Base-by-base conservation (phyloP, 2,888 invertebrate species). In the Eupithecia centaureata region DNA sequence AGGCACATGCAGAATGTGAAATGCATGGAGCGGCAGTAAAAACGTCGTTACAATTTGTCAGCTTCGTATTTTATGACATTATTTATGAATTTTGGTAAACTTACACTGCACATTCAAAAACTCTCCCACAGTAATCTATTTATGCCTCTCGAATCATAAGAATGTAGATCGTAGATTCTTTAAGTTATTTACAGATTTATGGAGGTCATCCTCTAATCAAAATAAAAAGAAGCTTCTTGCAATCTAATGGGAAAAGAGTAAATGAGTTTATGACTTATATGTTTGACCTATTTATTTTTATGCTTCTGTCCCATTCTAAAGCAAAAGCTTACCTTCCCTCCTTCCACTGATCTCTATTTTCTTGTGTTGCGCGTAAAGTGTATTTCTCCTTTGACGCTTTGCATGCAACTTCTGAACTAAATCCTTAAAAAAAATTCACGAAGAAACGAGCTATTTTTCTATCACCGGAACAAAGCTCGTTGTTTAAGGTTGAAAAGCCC, bases 61-160 rank as follows among this genome's bases (percentile, higher is more conserved):
- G 13, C 32, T 42, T 22, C 52, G 30, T 33, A 32, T 32, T 56
- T 32, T 35, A 10, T 63, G 58, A 63, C 52, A 38, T 38, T 54
- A 63, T 63, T 63, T 63, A 67, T 59, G 52, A 63, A 32, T 13
- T 59, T 32, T 10, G 51, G 30, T 18, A 22, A 65, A 65, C 42
- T 47, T 47, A 22, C 18, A 32, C 27, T 51, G 47, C 47, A 38
- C 13, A 52, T 27, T 52, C 15, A 22, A 18, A 47, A 52, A 52
- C 52, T 25, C 27, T 15, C 52, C 25, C 27, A 27, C 52, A 15
- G 52, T 47, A 22, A 47, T 27, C 52, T 52, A 27, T 27, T 52
- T 52, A 27, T 15, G 27, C 13, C 5, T 52, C 15, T 52, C 15
- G 52, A 22, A 27, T 51, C 51, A 13, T 25, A 52, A 4, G 27